These are phyloP conservation scores for Didymodactylos carnosus DNA, from an alignment of 2,888 invertebrate species.

Conservation along the genomic window DNA sequence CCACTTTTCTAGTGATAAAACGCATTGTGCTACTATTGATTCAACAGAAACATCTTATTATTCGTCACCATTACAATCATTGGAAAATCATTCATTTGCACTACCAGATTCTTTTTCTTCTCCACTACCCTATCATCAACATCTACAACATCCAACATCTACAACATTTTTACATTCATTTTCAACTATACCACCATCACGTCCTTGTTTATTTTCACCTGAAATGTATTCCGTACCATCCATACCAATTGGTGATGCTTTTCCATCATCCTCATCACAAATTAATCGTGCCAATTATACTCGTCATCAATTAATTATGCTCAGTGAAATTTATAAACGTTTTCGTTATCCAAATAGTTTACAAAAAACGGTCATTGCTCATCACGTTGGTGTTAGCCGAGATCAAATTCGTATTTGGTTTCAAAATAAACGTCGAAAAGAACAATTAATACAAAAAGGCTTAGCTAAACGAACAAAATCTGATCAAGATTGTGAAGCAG, in stretches of 20 bases:
- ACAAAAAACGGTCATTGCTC: slow-evolving; percentile 31
- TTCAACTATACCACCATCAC: neutral
- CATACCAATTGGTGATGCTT: too few relatives aligned
- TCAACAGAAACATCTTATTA: too few relatives aligned
- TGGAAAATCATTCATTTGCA: too few relatives aligned
- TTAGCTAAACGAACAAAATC: neutral
- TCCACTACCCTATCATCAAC: too few relatives aligned
- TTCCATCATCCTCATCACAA: neutral
- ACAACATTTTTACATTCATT: too few relatives aligned
- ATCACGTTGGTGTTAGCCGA: slow-evolving; percentile 27
- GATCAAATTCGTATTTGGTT: slow-evolving; percentile 33
- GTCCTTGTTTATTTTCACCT: neutral
- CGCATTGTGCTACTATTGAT: too few relatives aligned
- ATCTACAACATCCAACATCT: too few relatives aligned
- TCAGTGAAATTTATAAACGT: slow-evolving; percentile 26
- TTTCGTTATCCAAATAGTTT: slow-evolving; percentile 29
- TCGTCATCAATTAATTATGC: slow-evolving; percentile 27
- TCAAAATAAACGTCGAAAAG: slow-evolving; percentile 30
- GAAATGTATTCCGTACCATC: neutral
- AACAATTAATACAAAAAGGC: slow-evolving; percentile 16
- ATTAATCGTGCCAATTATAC: slow-evolving; percentile 27
- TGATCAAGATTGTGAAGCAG: neutral
- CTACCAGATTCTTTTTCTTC: too few relatives aligned
- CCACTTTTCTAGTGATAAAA: too few relatives aligned
- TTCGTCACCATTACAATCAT: too few relatives aligned